Base-by-base conservation (phyloP, 2,113 vertebrate genomes). In the Chitala chitala region DNA sequence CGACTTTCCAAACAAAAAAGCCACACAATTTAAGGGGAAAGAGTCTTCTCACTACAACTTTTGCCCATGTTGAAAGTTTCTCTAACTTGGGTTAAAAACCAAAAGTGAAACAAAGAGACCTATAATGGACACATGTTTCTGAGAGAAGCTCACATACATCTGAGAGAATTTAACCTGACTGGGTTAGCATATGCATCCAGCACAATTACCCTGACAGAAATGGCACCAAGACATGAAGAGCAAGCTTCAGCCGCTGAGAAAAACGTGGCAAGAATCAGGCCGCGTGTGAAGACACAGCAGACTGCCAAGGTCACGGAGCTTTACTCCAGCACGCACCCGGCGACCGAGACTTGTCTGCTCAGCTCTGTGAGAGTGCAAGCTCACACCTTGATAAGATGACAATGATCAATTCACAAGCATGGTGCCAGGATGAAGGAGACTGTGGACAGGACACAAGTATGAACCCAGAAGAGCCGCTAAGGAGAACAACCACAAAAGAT, bases 341-440 rank as follows among this genome's bases (percentile, higher is more conserved):
- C 40, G 64, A 42, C 40, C 64, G 8, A 46, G 64, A n/a, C 13
- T 38, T 68, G 64, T 68, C 42, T 2, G 42, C 40, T 46, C 64
- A 48, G 64, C 24, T 20, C 64, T 68, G 40, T 68, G 64, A 68
- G 64, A 42, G 33, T 22, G 64, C 40, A 29, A 66, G 64, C 42
- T 40, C 26, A 40, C 64, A 2, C 64, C 64, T 48, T 29, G n/a
- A 48, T 29, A 26, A 68, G 40, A 38, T 36, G 3, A 1, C 1
- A 40, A n/a, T 20, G 5, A 36, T 17, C 9, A 46, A 66, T 31
- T 29, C 64, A 17, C 64, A 8, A 42, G 40, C 64, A 68, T 24
- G 42, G 7, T 42, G 1, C 40, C 1, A 12, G 5, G n/a, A 48
- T 26, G 5, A 13, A 68, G 53, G n/a, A 55, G 53, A n/a, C 53